Base-by-base conservation (phyloP, 2,113 vertebrate species). In the Mirounga angustirostris region DNA sequence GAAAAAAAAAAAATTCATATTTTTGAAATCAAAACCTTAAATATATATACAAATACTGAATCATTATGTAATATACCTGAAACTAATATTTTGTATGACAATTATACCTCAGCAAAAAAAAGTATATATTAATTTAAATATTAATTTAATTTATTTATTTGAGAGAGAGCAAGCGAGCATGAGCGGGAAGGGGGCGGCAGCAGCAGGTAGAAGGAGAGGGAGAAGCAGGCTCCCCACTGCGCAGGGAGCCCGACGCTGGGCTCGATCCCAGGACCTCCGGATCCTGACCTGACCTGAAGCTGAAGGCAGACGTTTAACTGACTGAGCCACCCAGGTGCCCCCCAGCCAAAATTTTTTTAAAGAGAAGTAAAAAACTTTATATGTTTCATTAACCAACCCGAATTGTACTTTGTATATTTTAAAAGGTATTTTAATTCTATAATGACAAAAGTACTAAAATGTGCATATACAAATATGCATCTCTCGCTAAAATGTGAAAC, bases 21-120 rank as follows among this genome's bases (percentile, higher is more conserved):
- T 78, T 95, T 89, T 83, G 74, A 96, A 94, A 89, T 89, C 15
- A 94, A 96, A 97, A 85, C 30, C 89, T 91, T 43, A 94, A 78
- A 50, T 81, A 67, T 65, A 79, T 28, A 78, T 1, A 59, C 19
- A 86, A n/a, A 58, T 88, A 94, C 1, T 8, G 19, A 81, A 94
- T 65, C 63, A 65, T 80, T 78, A 80, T 81, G 18, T 46, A 80
- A 24, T 61, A 81, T 26, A 52, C 12, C 54, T 94, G 10, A n/a
- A 71, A 88, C 36, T 87, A 79, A 87, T 58, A 79, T 61, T 28
- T 14, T 80, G 36, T 52, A 33, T 56, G 36, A 65, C 50, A 79
- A 67, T 54, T 46, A 54, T 1, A 89, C 1, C 24, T 81, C 40
- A 71, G 88, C 43, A 65, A 79, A 87, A 89, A 92, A 0, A 14